Evolutionary conservation across 2,888 invertebrate genomes (phyloP), one percentile per base, ranked within the genome.

Genomic region (Minunthozetes semirufus): DNA sequence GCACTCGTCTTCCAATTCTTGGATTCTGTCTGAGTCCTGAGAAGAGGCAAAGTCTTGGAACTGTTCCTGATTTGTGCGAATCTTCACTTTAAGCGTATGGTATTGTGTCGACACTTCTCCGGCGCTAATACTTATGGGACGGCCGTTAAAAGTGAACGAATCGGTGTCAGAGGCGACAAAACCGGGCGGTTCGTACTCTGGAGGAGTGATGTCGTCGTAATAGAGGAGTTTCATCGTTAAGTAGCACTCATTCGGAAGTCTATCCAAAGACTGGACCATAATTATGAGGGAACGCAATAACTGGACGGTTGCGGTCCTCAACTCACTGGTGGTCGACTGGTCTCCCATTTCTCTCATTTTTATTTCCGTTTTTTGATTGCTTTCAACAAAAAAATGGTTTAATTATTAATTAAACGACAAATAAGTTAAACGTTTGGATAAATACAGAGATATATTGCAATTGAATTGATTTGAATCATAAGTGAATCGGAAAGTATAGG

Each of bases 201-300:
- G n/a, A 19, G 72, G 72, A 33, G 72, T 72, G n/a, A 72, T 50
- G 33, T 72, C 72, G 50, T 72, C 72, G 50, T 48, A 72, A 25
- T 72, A 72, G 9, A 72, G 25, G 33, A 72, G 48, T 50, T 72
- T 72, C 46, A 72, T 72, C 25, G 72, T 72, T 56, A 72, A 25
- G 25, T 25, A 48, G 15, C 48, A 72, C 3, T 53, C 50, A 17
- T 50, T 25, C 46, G 72, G 72, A 2, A 72, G 22, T 50, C 25
- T 50, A 19, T 72, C 50, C 19, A 72, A 17, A 17, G 15, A 17
- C 25, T 63, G 63, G 9, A 33, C n/a, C 33, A 63, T 48, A 25
- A 48, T 72, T 19, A 56, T 50, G 11, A 50, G 38, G 6, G 22
- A 33, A 8, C 56, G 50, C 27, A 33, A 19, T 27, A 50, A 33